Percentiles rank a stretch among this genome's conserved stretches.
phyloP scores from a whole-genome alignment of 1,140 invertebrate genomes.

The Camponotus floridanus region DNA sequence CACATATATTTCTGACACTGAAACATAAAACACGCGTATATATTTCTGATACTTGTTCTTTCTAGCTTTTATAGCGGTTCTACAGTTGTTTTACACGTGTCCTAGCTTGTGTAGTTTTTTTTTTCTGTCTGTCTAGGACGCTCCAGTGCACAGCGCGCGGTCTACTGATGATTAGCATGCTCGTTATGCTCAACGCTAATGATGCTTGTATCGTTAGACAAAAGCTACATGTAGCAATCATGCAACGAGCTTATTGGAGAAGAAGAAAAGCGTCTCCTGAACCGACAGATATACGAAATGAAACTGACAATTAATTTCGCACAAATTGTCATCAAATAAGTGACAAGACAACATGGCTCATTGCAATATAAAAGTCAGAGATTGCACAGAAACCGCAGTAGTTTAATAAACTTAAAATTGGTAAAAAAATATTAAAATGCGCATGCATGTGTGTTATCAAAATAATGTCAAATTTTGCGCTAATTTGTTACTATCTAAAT shows the following conservation, averaged over 20 bases:
- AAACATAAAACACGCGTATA: conserved; percentile 10
- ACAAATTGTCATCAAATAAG: not conserved
- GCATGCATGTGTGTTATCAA: not conserved
- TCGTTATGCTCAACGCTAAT: conserved; percentile 84
- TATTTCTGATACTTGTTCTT: conserved; percentile 71
- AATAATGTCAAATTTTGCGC: not conserved
- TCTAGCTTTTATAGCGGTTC: conserved; percentile 59
- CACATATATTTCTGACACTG: not conserved
- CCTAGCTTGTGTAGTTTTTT: conserved; percentile 49
- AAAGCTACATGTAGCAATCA: conserved; percentile 77
- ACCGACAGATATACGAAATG: conserved; percentile 8
- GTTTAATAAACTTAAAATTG: not conserved
- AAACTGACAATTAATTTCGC: conserved; percentile 15
- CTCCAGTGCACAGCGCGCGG: conserved; percentile 67
- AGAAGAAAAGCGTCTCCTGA: not conserved
- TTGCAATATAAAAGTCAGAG: not conserved
- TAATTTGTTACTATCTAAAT: not conserved
- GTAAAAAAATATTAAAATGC: not conserved
- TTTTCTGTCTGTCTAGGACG: conserved; percentile 65
- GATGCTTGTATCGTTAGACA: conserved; percentile 82
- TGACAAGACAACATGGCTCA: not conserved
- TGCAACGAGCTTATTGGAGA: conserved; percentile 45
- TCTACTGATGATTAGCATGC: conserved; percentile 84
- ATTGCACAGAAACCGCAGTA: not conserved
- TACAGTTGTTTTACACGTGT: conserved; percentile 39